Base-by-base conservation (phyloP, 2,888 invertebrate genomes). In the Drosophila robusta region DNA sequence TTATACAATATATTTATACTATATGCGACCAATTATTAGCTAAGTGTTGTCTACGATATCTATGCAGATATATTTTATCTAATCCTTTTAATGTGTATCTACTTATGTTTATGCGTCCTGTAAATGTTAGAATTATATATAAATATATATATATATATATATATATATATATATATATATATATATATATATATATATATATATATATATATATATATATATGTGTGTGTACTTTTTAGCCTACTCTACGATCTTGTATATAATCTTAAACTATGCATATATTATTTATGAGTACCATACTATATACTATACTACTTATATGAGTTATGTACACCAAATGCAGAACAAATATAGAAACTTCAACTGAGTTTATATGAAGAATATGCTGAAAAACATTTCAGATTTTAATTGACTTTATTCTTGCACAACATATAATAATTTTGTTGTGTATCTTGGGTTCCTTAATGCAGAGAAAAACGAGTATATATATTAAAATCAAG, bases 1-100 rank as follows among this genome's bases (percentile, higher is more conserved):
- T 22, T 22, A 22, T 29, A 50, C 56, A 38, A 34, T 7, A 46
- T 16, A 45, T 50, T 56, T 32, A 29, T 12, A 55, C 58, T 24
- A 41, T 50, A 54, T 68, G 65, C 66, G 83, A 88, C 87, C 87
- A 83, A 83, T 80, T 83, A 77, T 54, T 68, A 80, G 70, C 47
- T 88, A 83, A 86, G 88, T 65, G 68, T 74, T 67, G 64, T 71
- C 63, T 56, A 54, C 29, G 29, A 29, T 57, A 56, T 38, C 49
- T 32, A 54, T 63, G 32, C 45, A 32, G 55, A 54, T 51, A 34
- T 34, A 11, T 12, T 32, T 67, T 32, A 36, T 16, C 34, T 55
- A 46, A 51, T 34, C 11, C 44, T 42, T 47, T 60, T 50, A 55
- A 22, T 42, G 24, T 60, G 36, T 73, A 42, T 56, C n/a, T 22